Evolutionary conservation across 2,113 vertebrate species (phyloP).

Genomic region (Okapia johnstoni): DNA sequence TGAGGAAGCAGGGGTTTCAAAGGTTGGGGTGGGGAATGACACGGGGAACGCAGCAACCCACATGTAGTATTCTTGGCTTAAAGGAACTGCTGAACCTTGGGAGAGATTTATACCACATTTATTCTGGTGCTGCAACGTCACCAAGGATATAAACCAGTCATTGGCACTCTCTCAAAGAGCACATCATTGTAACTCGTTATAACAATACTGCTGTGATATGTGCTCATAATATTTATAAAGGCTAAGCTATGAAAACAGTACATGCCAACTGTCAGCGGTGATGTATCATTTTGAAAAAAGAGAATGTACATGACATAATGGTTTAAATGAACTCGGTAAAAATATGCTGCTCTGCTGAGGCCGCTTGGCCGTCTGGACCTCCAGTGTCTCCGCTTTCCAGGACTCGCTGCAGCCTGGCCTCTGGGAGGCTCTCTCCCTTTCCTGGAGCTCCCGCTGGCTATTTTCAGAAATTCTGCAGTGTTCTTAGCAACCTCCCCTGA

Average conservation of each 20-base stretch:
- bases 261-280: slow-evolving; percentile 72
- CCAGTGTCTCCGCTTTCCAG: slow-evolving; percentile 54
- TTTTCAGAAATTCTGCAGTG: slow-evolving; percentile 38
- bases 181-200: slow-evolving; percentile 80
- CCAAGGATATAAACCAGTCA: slow-evolving; percentile 80
- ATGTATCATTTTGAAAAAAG: slow-evolving; percentile 78
- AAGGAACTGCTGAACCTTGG: slow-evolving; percentile 75
- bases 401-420: slow-evolving; percentile 57
- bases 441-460: slow-evolving; percentile 53
- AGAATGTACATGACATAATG: slow-evolving; percentile 62
- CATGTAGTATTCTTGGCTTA: slow-evolving; percentile 65
- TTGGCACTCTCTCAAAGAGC: slow-evolving; percentile 81
- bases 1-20: slow-evolving; percentile 29
- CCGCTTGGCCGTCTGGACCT: slow-evolving; percentile 38
- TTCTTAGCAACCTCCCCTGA: not conserved
- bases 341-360: slow-evolving; percentile 57
- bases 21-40: not conserved
- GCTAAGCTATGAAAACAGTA: slow-evolving; percentile 78
- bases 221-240: slow-evolving; percentile 83
- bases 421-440: not conserved
- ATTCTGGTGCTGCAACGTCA: slow-evolving; percentile 77
- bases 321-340: slow-evolving; percentile 76
- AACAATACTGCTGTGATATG: slow-evolving; percentile 80
- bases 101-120: slow-evolving; percentile 79
- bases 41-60: not conserved